Percentiles rank a stretch among this genome's conserved stretches.
Conservation (phyloP, 1,140 invertebrate species). For the Helicoverpa armigera region DNA sequence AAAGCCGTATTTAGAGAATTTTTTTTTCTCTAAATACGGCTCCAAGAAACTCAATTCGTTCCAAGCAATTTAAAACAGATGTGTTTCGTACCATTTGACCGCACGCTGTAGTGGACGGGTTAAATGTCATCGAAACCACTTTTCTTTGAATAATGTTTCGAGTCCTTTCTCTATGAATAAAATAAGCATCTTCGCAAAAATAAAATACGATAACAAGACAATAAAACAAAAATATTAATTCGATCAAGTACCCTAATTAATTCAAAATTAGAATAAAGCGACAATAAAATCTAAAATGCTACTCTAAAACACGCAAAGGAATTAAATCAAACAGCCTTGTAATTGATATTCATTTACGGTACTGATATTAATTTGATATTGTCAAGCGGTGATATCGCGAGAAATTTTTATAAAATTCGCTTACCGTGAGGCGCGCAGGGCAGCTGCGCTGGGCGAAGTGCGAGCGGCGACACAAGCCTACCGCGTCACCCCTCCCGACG, state of each 20-base stretch:
- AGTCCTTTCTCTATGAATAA: neutral
- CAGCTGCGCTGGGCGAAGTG: slow-evolving; percentile 73
- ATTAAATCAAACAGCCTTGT: slow-evolving; percentile 35
- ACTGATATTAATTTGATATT: slow-evolving; percentile 38
- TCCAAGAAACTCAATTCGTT: slow-evolving; percentile 21
- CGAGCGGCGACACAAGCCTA: slow-evolving; percentile 63
- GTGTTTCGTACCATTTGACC: slow-evolving; percentile 28
- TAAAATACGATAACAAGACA: neutral
- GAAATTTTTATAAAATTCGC: slow-evolving; percentile 56
- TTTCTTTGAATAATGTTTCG: neutral
- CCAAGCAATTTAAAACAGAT: slow-evolving; percentile 9
- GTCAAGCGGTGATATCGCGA: slow-evolving; percentile 41
- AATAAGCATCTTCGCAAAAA: neutral
- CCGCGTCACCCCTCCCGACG: slow-evolving; percentile 58
- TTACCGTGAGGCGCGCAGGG: slow-evolving; percentile 64
- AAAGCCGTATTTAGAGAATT: neutral
- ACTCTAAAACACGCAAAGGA: slow-evolving; percentile 35
- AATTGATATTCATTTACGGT: slow-evolving; percentile 33
- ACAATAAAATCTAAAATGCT: slow-evolving; percentile 18
- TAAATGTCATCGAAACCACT: slow-evolving; percentile 33
- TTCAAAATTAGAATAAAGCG: slow-evolving; percentile 1
- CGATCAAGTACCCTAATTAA: slow-evolving; percentile 7
- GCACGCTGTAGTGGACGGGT: neutral
- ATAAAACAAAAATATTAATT: neutral
- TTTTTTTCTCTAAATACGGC: neutral